Base-by-base conservation (phyloP, 2,113 vertebrate species). In the Macheiramphus alcinus region DNA sequence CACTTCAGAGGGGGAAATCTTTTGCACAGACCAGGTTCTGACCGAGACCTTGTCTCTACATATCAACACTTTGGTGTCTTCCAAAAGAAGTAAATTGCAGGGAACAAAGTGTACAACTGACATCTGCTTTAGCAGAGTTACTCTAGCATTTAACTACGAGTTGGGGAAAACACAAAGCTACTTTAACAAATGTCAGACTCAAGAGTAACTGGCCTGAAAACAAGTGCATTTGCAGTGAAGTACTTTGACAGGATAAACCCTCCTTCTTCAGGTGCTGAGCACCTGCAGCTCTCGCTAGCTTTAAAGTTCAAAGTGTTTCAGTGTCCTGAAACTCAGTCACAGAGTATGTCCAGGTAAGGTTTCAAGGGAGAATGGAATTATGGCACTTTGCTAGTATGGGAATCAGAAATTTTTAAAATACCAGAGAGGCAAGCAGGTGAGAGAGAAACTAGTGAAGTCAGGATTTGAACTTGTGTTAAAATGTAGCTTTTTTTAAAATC, bases 1-100 rank as follows among this genome's bases (percentile, higher is more conserved):
- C 50, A 87, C 94, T 94, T 89, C 90, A 91, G 80, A 86, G 96
- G 95, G 94, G 96, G 93, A 94, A 93, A 96, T 85, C 93, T 78
- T 59, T 73, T 22, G 82, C 53, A 5, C 85, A 90, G 74, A 79
- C 80, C 91, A 14, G 47, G 83, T 87, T 52, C 90, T 90, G 80
- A 36, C 91, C n/a, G 1, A 50, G 94, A 80, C 82, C 63, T 34
- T 50, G 82, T 78, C 83, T 92, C 92, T 91, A 17, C 68, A 10
- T 83, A 56, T 79, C 94, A 68, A 15, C 94, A 4, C 82, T 88
- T 86, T 53, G 63, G 91, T 96, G 84, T 61, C 17, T 91, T 76
- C 81, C 58, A 15, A 81, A 47, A 62, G 86, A 45, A 95, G 75
- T 74, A 70, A 27, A n/a, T 16, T 78, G 82, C 76, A 88, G 85